phyloP scores from a whole-genome alignment of 2,797 vertebrate species.

The Echeneis naucrates region DNA sequence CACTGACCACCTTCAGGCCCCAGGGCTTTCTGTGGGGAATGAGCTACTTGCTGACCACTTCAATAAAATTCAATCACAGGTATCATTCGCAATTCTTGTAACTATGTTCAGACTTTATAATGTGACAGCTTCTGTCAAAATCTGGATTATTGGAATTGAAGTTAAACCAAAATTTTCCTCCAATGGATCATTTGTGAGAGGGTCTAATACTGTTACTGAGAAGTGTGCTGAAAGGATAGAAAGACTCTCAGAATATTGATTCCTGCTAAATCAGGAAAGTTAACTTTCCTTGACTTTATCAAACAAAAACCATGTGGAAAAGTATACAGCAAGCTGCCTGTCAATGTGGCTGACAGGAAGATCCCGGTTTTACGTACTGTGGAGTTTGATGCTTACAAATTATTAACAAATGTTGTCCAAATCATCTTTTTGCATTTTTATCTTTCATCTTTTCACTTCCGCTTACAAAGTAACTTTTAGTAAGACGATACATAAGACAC shows the following conservation, averaged over 20 bases:
- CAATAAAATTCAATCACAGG: conserved; percentile 80
- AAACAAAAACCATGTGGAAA: conserved; percentile 54
- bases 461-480: not conserved
- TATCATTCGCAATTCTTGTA: conserved; percentile 80
- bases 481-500: not conserved
- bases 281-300: conserved; percentile 70
- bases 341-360: conserved; percentile 37
- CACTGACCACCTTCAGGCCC: conserved; percentile 75
- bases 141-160: conserved; percentile 75
- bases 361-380: conserved; percentile 12
- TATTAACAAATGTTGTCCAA: conserved; percentile 12
- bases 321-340: conserved; percentile 25
- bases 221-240: conserved; percentile 56
- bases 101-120: conserved; percentile 82
- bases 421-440: not conserved
- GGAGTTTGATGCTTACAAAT: conserved; percentile 44
- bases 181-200: conserved; percentile 72
- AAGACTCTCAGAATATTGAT: conserved; percentile 69
- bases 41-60: conserved; percentile 82
- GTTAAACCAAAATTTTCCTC: conserved; percentile 69
- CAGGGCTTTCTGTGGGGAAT: conserved; percentile 76
- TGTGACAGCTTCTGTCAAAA: conserved; percentile 82
- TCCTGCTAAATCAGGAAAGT: conserved; percentile 72
- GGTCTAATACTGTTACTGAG: conserved; percentile 64
- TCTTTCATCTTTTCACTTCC: conserved; percentile 6